Conservation (phyloP, 2,113 vertebrate genomes). For the Litocranius walleri region DNA sequence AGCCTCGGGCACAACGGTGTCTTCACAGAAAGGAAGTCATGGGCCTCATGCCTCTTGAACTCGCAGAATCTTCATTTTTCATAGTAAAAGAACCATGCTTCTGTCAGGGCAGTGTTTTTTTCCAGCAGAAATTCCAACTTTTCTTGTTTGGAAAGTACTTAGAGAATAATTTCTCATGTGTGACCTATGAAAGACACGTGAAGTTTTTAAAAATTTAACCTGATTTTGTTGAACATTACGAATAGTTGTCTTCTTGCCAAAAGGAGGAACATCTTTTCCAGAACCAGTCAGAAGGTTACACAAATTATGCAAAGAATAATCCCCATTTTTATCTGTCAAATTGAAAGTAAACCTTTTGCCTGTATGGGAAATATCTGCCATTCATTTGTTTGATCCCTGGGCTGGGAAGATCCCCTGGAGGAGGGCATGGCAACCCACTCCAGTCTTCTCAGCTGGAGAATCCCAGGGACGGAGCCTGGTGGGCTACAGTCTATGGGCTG, state of each 20-base stretch:
- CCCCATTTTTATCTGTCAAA: not conserved
- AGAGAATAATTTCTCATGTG: not conserved
- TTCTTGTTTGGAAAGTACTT: not conserved
- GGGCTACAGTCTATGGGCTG: fast-evolving
- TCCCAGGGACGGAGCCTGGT: not conserved
- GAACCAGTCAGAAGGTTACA: not conserved
- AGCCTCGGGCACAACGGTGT: fast-evolving
- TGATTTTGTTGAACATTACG: not conserved
- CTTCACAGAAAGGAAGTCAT: not conserved
- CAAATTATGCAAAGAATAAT: not conserved
- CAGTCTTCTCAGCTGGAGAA: not conserved
- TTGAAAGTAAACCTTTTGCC: not conserved
- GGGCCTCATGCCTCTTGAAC: no score
- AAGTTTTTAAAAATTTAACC: not conserved
- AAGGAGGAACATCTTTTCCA: not conserved
- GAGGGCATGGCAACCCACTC: not conserved
- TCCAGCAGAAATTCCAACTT: not conserved
- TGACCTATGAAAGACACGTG: not conserved
- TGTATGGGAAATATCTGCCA: not conserved
- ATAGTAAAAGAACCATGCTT: not conserved
- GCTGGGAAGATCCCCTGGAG: not conserved
- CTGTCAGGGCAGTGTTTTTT: not conserved
- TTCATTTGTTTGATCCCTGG: not conserved
- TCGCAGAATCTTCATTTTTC: not conserved
- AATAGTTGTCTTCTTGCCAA: not conserved